phyloP scores from a whole-genome alignment of 64 coral and sea anemone species.

The Pachyseris speciosa region DNA sequence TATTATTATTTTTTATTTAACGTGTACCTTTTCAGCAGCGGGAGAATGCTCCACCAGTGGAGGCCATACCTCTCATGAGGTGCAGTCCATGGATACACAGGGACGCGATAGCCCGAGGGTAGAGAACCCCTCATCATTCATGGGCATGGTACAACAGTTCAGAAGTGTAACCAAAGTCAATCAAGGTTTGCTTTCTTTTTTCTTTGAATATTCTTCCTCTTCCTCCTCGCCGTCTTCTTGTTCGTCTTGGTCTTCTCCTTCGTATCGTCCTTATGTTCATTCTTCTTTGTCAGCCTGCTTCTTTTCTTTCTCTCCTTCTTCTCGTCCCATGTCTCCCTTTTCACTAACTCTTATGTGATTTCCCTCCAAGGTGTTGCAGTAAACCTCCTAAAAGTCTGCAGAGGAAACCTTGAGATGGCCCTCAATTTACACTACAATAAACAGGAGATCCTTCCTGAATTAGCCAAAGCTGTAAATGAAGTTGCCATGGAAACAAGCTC shows the following conservation, averaged over 20 bases:
- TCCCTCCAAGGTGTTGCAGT: conserved; percentile 62
- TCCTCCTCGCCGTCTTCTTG: no score
- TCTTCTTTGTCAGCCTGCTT: no score
- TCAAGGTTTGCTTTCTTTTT: conserved; percentile 19
- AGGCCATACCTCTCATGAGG: not conserved
- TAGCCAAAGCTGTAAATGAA: conserved; percentile 42
- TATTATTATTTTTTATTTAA: not conserved
- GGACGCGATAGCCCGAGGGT: not conserved
- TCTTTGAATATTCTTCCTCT: no score
- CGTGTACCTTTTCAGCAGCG: not conserved
- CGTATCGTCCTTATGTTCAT: no score
- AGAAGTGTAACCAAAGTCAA: conserved; percentile 66
- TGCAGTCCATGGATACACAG: not conserved
- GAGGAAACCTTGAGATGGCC: conserved; percentile 86
- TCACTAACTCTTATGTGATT: not conserved
- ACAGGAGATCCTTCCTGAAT: conserved; percentile 74
- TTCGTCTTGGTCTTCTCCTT: no score
- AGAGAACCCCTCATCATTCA: conserved; percentile 2
- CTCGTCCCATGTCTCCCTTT: not conserved
- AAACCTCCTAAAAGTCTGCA: conserved; percentile 64
- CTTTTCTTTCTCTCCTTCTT: not conserved
- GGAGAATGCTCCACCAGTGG: not conserved
- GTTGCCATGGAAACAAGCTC: conserved; percentile 9
- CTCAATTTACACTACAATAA: conserved; percentile 85
- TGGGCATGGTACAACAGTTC: conserved; percentile 62